Percentiles rank a stretch among this genome's conserved stretches.
These are phyloP conservation scores for Nemurella pictetii DNA, from an alignment of 2,888 invertebrate genomes.

Conservation along the genomic window DNA sequence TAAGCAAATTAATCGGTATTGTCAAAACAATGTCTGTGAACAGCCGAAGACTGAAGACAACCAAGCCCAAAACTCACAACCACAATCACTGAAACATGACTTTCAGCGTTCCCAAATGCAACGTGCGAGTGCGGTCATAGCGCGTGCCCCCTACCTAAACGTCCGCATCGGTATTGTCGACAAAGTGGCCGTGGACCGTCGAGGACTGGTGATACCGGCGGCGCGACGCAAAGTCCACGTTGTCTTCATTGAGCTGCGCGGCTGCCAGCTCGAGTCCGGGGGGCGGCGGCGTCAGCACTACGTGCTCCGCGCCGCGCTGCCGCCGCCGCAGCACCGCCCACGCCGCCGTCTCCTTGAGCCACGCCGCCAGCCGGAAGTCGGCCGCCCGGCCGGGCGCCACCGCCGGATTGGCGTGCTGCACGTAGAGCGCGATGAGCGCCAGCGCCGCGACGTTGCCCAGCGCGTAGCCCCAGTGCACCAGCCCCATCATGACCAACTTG, in stretches of 20 bases:
- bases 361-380: slow-evolving; percentile 78
- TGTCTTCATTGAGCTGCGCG: slow-evolving; percentile 90
- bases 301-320: slow-evolving; percentile 76
- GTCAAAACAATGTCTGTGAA: no score
- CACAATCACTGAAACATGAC: no score
- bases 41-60: no score
- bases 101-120: no score
- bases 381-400: slow-evolving; percentile 89
- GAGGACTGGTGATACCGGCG: slow-evolving; percentile 92
- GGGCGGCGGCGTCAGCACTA: slow-evolving; percentile 82
- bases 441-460: slow-evolving; percentile 79
- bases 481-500: slow-evolving; percentile 86
- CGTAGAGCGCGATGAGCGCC: slow-evolving; percentile 89
- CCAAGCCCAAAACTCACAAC: no score
- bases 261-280: slow-evolving; percentile 78
- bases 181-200: slow-evolving; percentile 70
- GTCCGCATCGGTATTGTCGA: slow-evolving; percentile 49
- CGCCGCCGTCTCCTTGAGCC: slow-evolving; percentile 72
- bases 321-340: slow-evolving; percentile 79
- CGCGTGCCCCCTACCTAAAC: no score
- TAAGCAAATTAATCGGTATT: no score
- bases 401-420: slow-evolving; percentile 93
- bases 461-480: slow-evolving; percentile 93
- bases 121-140: no score
- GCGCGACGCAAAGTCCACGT: slow-evolving; percentile 91